These are phyloP conservation scores for Teinopalpus imperialis DNA, from an alignment of 2,888 invertebrate genomes.

Conservation along the genomic window DNA sequence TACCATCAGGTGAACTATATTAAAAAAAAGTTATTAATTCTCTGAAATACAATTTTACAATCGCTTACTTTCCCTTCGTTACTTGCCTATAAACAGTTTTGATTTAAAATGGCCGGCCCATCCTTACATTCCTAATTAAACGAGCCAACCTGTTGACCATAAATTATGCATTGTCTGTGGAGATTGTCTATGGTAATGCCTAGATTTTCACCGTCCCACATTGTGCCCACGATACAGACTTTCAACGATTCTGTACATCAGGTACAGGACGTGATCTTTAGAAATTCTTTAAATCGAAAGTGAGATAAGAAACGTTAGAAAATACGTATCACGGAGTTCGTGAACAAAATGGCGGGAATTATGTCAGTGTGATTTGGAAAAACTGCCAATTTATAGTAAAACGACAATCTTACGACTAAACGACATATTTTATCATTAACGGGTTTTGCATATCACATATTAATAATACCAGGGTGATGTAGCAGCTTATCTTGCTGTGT, in stretches of 20 bases:
- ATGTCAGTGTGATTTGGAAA: too few relatives aligned
- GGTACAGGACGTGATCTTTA: slow-evolving; percentile 16
- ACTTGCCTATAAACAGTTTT: slow-evolving; percentile 6
- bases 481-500: too few relatives aligned
- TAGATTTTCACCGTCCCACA: slow-evolving; percentile 30
- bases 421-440: too few relatives aligned
- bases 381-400: too few relatives aligned
- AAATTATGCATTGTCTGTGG: slow-evolving; percentile 27
- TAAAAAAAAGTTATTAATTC: too few relatives aligned
- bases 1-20: too few relatives aligned
- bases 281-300: slow-evolving; percentile 12
- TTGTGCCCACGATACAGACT: slow-evolving; percentile 24
- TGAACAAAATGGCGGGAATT: neutral
- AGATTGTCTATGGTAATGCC: slow-evolving; percentile 27
- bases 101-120: neutral
- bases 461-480: too few relatives aligned
- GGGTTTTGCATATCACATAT: too few relatives aligned
- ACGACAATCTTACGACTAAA: too few relatives aligned
- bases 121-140: slow-evolving; percentile 16
- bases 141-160: slow-evolving; percentile 18
- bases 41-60: neutral
- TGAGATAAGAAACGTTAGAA: neutral
- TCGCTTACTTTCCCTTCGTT: slow-evolving; percentile 11
- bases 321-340: neutral
- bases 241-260: slow-evolving; percentile 22